Conservation (phyloP, 2,888 invertebrate species). For the Lordiphosa andalusiaca region DNA sequence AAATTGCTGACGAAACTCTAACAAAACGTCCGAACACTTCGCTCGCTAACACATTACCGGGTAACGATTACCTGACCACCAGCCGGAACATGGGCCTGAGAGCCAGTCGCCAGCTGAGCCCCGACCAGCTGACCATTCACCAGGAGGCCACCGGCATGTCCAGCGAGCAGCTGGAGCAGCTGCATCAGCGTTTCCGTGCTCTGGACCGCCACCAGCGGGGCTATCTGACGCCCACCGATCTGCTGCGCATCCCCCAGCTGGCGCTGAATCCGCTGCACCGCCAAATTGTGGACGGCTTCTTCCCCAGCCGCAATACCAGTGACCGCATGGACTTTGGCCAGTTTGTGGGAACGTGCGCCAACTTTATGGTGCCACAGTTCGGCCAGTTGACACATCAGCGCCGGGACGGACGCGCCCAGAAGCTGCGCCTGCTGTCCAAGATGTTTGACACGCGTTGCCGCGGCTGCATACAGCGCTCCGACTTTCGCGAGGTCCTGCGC, state of each 20-base stretch:
- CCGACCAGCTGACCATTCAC: slow-evolving; percentile 16
- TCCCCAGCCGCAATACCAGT: slow-evolving; percentile 4
- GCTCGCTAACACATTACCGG: no score
- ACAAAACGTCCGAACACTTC: no score
- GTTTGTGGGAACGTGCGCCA: slow-evolving; percentile 40
- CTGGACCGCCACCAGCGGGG: slow-evolving; percentile 40
- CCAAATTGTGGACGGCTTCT: slow-evolving; percentile 50
- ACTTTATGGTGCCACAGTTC: slow-evolving; percentile 31
- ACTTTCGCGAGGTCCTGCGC: slow-evolving; percentile 34
- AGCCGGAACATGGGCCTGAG: slow-evolving; percentile 28
- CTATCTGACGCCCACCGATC: slow-evolving; percentile 46
- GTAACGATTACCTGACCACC: no score
- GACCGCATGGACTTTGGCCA: slow-evolving; percentile 36
- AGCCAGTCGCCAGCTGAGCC: slow-evolving; percentile 29
- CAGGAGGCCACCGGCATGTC: slow-evolving; percentile 23
- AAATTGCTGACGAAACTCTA: not conserved
- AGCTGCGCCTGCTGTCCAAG: slow-evolving; percentile 35
- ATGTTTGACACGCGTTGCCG: slow-evolving; percentile 38
- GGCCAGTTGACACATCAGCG: not conserved
- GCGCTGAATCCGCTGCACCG: slow-evolving; percentile 42
- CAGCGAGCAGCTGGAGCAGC: slow-evolving; percentile 12
- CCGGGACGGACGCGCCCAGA: slow-evolving; percentile 18
- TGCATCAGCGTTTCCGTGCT: slow-evolving; percentile 14
- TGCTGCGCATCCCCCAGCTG: slow-evolving; percentile 54
- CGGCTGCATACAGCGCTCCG: slow-evolving; percentile 30